These are phyloP conservation scores for Hydractinia symbiolongicarpus DNA, from an alignment of 30 jellyfish, hydroid and myxozoan genomes.

Conservation along the genomic window DNA sequence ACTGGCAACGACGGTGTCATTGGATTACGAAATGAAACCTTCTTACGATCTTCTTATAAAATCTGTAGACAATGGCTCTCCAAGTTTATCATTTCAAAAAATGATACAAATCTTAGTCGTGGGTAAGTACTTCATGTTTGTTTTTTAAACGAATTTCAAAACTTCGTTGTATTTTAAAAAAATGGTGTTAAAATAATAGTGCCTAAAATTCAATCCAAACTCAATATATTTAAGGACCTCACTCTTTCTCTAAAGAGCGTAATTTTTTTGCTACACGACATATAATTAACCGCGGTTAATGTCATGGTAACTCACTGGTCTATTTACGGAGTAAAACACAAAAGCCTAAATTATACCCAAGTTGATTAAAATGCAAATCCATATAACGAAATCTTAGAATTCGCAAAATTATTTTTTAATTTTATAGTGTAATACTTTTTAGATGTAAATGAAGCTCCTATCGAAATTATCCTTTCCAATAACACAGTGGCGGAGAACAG, in stretches of 20 bases:
- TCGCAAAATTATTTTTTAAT: not conserved
- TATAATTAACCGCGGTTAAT: too few relatives aligned
- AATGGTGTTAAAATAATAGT: too few relatives aligned
- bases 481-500: conserved; percentile 45
- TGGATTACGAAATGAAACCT: conserved; percentile 55
- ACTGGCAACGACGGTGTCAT: conserved; percentile 34
- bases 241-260: too few relatives aligned
- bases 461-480: conserved; percentile 25
- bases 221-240: too few relatives aligned
- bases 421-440: not conserved
- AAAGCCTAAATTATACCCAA: too few relatives aligned
- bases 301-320: too few relatives aligned
- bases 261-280: too few relatives aligned
- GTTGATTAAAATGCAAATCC: too few relatives aligned
- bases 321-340: too few relatives aligned
- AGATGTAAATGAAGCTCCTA: conserved; percentile 85
- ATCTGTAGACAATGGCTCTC: conserved; percentile 65
- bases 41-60: conserved; percentile 34
- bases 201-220: too few relatives aligned
- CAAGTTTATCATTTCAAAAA: conserved; percentile 36
- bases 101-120: conserved; percentile 35
- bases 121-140: conserved; percentile 32
- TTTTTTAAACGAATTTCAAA: not conserved
- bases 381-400: too few relatives aligned
- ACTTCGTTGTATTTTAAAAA: too few relatives aligned